Evolutionary conservation across 1,140 invertebrate genomes (phyloP), one percentile per base, ranked within the genome.

Genomic region (Ectropis grisescens): DNA sequence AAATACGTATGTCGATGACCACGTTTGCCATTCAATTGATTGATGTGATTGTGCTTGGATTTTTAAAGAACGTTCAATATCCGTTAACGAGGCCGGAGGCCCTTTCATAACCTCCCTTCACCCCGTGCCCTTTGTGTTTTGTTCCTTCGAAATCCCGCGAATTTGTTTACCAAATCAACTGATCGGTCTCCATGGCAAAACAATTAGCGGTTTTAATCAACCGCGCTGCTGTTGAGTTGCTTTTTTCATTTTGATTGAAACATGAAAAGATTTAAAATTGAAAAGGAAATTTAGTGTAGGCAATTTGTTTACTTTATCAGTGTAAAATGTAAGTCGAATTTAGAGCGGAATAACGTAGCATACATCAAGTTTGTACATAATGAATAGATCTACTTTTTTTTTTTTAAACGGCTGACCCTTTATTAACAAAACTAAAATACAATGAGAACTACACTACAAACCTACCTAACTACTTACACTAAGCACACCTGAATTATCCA

Each of bases 1-100:
- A n/a, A n/a, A n/a, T n/a, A n/a, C n/a, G n/a, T n/a, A n/a, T n/a
- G n/a, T n/a, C n/a, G n/a, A n/a, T n/a, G n/a, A n/a, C n/a, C n/a
- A n/a, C 44, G 36, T 60, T 59, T 52, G 31, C 39, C 37, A 36
- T 30, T 33, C 29, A 39, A 45, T 55, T 35, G 47, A 37, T 57
- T 59, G 59, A 64, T 59, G 57, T 48, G 46, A 37, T 41, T 42
- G 32, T 39, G 35, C 42, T 34, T 58, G 58, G 53, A 47, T 52
- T 61, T 57, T 47, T 41, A 47, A 64, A 41, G 47, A 55, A 52
- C 51, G 45, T 42, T 51, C 44, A 40, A 42, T 47, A 34, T 38
- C 46, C 46, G 28, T 52, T 60, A 58, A 60, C 43, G 51, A 58
- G 45, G 19, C 37, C 44, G 33, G 28, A 36, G 50, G 45, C 52